Evolutionary conservation across 1,140 invertebrate genomes (phyloP).

Genomic region (Drosophila rufa): DNA sequence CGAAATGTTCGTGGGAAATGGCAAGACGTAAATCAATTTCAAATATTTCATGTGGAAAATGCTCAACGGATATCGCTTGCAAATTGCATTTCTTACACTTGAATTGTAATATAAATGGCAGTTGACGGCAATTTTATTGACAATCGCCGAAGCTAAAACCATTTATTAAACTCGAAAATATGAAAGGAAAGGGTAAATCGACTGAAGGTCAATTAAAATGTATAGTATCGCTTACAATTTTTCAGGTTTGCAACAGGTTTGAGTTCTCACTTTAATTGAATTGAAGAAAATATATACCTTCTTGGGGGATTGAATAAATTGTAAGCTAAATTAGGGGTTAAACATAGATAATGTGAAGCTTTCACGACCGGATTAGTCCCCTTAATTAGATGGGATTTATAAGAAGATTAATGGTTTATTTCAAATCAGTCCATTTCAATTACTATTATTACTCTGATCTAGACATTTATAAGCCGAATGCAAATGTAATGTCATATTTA

Average conservation of each 20-base stretch:
- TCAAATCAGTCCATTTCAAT: background rate
- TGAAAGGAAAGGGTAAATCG: conserved; percentile 2
- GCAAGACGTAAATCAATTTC: conserved; percentile 40
- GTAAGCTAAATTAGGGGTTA: background rate
- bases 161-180: conserved; percentile 15
- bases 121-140: conserved; percentile 10
- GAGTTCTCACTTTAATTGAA: conserved; percentile 4
- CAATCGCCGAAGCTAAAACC: background rate
- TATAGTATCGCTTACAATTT: background rate
- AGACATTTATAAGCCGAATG: background rate
- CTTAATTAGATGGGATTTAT: conserved; percentile 1
- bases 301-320: background rate
- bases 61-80: conserved; percentile 30
- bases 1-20: conserved; percentile 28
- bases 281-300: conserved; percentile 6
- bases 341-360: conserved; percentile 1
- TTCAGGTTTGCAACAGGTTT: conserved; percentile 9
- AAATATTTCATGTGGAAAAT: conserved; percentile 41
- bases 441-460: conserved; percentile 3
- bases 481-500: background rate
- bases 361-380: background rate
- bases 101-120: conserved; percentile 17
- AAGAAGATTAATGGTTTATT: conserved; percentile 1
- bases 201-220: background rate
- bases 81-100: conserved; percentile 26